phyloP scores from a whole-genome alignment of 2,113 vertebrate genomes.

The Odocoileus hemionus region DNA sequence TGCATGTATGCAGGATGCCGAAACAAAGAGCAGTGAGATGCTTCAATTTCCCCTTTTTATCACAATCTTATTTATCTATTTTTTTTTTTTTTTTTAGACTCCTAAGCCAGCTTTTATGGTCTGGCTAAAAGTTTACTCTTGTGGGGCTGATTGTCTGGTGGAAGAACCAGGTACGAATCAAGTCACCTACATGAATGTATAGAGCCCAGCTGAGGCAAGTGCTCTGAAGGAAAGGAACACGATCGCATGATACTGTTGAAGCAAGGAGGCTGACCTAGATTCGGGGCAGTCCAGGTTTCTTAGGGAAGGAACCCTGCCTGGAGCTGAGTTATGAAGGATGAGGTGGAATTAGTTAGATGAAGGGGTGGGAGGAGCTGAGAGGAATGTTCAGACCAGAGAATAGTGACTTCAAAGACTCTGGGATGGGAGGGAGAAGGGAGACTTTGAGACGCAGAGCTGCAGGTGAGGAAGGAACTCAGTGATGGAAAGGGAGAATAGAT shows the following conservation, averaged over 20 bases:
- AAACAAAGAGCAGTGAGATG: neutral
- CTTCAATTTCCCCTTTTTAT: neutral
- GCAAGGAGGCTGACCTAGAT: neutral
- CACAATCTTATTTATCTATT: neutral
- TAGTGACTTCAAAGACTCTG: neutral
- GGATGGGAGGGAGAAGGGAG: neutral
- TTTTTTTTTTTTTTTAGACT: neutral
- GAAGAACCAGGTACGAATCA: neutral
- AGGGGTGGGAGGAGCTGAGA: neutral
- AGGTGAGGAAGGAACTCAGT: neutral
- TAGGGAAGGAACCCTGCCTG: neutral
- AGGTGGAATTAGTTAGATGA: neutral
- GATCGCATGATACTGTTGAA: too few species aligned
- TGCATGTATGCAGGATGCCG: rapidly evolving
- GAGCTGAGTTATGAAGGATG: neutral
- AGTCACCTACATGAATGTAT: rapidly evolving
- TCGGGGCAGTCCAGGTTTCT: neutral
- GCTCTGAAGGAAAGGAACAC: neutral
- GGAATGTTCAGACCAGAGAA: neutral
- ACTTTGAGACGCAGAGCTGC: neutral
- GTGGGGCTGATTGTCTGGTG: too few species aligned
- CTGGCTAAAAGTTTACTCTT: neutral
- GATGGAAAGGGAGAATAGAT: neutral
- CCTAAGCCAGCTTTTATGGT: neutral
- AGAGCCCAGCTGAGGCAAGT: neutral